phyloP scores from a whole-genome alignment of 2,113 vertebrate species.

The Pelmatolapia mariae region DNA sequence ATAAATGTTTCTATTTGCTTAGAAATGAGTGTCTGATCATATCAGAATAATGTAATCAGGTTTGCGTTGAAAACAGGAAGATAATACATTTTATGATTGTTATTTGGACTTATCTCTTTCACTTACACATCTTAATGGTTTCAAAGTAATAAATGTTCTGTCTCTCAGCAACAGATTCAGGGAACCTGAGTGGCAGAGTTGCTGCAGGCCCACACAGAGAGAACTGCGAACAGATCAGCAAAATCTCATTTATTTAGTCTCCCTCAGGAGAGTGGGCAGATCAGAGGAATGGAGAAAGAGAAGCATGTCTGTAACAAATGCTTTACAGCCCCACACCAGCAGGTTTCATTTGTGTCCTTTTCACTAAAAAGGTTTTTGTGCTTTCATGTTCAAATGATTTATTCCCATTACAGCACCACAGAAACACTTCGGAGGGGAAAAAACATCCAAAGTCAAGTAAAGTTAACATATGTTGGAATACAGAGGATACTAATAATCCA shows the following conservation, averaged over 20 bases:
- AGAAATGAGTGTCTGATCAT: background rate
- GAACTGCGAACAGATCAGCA: background rate
- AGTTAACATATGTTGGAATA: background rate
- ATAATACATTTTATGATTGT: background rate
- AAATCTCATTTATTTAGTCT: constrained; percentile 14
- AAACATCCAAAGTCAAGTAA: background rate
- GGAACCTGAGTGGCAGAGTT: background rate
- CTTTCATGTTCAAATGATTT: constrained; percentile 6
- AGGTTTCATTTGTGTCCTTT: background rate
- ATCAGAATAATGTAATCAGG: background rate
- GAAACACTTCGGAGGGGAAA: background rate
- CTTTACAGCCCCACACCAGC: background rate
- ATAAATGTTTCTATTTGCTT: background rate
- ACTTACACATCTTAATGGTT: background rate
- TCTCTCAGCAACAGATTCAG: background rate
- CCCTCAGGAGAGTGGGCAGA: constrained; percentile 15
- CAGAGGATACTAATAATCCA: background rate
- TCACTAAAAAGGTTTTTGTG: background rate
- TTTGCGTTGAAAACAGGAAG: background rate
- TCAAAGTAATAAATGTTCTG: background rate
- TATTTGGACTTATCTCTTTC: background rate
- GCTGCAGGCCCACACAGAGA: background rate
- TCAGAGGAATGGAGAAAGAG: constrained; percentile 9
- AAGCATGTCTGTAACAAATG: constrained; percentile 7
- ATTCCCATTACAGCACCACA: background rate